phyloP scores from a whole-genome alignment of 1,140 invertebrate genomes.

The Paramacrobiotus metropolitanus region DNA sequence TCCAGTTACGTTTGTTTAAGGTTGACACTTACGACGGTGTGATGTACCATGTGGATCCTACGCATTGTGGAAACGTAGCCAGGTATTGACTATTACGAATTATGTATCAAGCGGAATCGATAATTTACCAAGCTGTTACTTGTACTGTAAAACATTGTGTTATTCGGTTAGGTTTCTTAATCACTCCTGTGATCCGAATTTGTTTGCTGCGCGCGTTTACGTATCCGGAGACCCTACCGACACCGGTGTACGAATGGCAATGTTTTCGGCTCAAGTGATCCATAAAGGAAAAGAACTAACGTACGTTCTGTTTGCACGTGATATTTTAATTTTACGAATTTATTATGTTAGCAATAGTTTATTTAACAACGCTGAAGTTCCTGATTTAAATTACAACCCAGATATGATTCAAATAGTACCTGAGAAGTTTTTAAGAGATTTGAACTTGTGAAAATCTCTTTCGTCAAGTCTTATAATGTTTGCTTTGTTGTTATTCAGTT shows the following conservation, averaged over 20 bases:
- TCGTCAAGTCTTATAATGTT: neutral
- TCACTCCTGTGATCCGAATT: constrained; percentile 1
- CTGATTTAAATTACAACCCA: no score
- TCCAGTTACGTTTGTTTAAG: neutral
- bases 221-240: neutral
- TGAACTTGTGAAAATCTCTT: neutral
- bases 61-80: neutral
- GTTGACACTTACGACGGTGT: neutral
- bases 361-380: no score
- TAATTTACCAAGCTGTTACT: no score
- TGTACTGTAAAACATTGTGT: no score
- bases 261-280: constrained; percentile 1
- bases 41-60: neutral
- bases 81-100: no score
- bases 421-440: no score
- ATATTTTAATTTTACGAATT: no score
- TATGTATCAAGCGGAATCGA: no score
- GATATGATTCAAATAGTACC: no score
- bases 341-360: no score
- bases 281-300: neutral
- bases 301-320: neutral
- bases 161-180: neutral
- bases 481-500: neutral
- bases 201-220: neutral
- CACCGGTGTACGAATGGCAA: neutral